These are phyloP conservation scores for Rhynchomys soricoides DNA, from an alignment of 2,113 vertebrate genomes.

Conservation along the genomic window DNA sequence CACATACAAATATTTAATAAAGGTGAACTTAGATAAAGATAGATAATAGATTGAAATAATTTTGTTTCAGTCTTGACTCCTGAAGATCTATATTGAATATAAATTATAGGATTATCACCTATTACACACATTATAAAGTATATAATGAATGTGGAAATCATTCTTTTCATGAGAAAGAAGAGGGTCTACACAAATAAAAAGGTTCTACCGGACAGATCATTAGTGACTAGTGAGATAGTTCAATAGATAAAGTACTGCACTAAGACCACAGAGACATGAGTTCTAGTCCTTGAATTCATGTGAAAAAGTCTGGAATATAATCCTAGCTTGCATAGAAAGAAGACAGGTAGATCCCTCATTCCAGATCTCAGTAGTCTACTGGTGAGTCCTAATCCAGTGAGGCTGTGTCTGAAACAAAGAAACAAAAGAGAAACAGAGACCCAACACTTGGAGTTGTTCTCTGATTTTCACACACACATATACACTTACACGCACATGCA, in stretches of 20 bases:
- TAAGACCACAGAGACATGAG: too few relatives aligned
- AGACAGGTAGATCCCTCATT: accelerated
- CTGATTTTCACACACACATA: not conserved
- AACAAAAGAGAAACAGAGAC: not conserved
- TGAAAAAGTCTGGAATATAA: not conserved
- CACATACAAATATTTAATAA: not conserved
- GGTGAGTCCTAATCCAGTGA: not conserved
- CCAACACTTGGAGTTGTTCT: not conserved
- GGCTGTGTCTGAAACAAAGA: not conserved
- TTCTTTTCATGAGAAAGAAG: not conserved
- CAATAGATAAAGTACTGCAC: not conserved
- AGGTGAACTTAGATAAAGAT: not conserved
- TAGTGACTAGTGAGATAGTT: not conserved
- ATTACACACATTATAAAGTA: not conserved
- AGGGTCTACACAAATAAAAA: not conserved
- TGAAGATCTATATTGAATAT: not conserved
- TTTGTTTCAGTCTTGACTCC: not conserved
- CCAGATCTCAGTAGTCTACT: not conserved
- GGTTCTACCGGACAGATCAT: not conserved
- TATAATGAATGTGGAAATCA: not conserved
- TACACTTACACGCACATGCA: not conserved
- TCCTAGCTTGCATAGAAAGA: not conserved
- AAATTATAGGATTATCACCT: not conserved
- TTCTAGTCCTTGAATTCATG: not conserved
- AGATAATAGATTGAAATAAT: not conserved